phyloP scores from a whole-genome alignment of 2,888 invertebrate species.

The Diarsia brunnea region DNA sequence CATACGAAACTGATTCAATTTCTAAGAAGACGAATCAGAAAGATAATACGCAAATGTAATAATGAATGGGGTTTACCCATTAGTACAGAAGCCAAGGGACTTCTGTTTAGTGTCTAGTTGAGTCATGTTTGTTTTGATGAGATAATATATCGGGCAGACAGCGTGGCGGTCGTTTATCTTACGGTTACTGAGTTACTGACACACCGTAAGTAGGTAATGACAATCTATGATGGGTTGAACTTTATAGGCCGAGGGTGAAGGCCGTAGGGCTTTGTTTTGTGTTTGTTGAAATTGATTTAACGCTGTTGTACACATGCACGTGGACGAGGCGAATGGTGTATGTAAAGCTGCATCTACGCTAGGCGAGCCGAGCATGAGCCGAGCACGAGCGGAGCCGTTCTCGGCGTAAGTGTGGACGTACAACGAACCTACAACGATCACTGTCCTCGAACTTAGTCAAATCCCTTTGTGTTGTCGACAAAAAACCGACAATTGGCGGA shows the following conservation, averaged over 20 bases:
- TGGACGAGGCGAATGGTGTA: not conserved
- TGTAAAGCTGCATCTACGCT: too few relatives aligned
- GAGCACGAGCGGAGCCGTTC: too few relatives aligned
- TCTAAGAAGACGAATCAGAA: not conserved
- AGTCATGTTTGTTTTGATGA: conserved; percentile 45
- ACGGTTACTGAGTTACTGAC: not conserved
- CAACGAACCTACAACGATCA: too few relatives aligned
- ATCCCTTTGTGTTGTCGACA: too few relatives aligned
- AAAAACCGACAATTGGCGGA: too few relatives aligned
- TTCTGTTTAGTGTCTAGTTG: conserved; percentile 14
- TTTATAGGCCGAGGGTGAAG: conserved; percentile 10
- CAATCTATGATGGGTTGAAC: conserved; percentile 12
- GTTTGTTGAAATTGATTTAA: not conserved
- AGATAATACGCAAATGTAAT: not conserved
- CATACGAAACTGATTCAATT: not conserved
- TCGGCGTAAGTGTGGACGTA: too few relatives aligned
- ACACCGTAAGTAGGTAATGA: not conserved
- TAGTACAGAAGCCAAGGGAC: not conserved
- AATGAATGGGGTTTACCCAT: conserved; percentile 21
- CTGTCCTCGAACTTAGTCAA: too few relatives aligned
- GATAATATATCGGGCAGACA: conserved; percentile 36
- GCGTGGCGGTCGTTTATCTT: conserved; percentile 38
- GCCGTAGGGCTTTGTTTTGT: not conserved
- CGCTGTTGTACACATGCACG: not conserved
- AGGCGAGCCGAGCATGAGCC: too few relatives aligned